Percentiles rank a stretch among this genome's conserved stretches.
These are phyloP conservation scores for Gnatocerus cornutus DNA, from an alignment of 2,888 invertebrate species.

Conservation along the genomic window DNA sequence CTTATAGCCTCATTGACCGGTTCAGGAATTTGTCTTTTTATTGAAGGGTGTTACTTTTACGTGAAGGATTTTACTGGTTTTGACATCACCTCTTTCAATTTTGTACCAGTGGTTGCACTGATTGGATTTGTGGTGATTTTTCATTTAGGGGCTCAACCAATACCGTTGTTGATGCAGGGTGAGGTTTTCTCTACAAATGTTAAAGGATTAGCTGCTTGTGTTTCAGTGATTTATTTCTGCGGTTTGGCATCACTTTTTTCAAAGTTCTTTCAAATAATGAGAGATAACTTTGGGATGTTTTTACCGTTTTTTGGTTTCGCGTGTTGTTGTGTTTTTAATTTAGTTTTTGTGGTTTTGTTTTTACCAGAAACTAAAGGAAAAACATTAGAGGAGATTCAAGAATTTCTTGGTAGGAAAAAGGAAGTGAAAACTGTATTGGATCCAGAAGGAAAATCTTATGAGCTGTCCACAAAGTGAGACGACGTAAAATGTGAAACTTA, in stretches of 20 bases:
- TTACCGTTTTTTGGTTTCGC: conserved; percentile 80
- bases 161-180: conserved; percentile 24
- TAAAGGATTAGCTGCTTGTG: conserved; percentile 74
- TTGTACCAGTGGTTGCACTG: conserved; percentile 71
- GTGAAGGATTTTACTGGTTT: conserved; percentile 67
- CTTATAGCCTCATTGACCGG: conserved; percentile 72
- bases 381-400: conserved; percentile 80
- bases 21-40: conserved; percentile 68
- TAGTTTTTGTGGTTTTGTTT: conserved; percentile 75
- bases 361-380: conserved; percentile 83
- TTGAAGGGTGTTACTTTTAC: conserved; percentile 71
- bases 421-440: no score
- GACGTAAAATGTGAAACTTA: no score
- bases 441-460: no score
- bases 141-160: conserved; percentile 58
- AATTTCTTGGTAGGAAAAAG: conserved; percentile 53
- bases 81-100: conserved; percentile 66
- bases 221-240: conserved; percentile 74
- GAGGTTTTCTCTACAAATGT: conserved; percentile 66
- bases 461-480: no score
- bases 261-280: conserved; percentile 72
- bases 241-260: conserved; percentile 71
- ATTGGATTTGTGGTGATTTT: conserved; percentile 68
- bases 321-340: conserved; percentile 75
- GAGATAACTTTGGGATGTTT: conserved; percentile 76